Evolutionary conservation across 1,140 invertebrate genomes (phyloP).

Genomic region (Brachionus sp.): DNA sequence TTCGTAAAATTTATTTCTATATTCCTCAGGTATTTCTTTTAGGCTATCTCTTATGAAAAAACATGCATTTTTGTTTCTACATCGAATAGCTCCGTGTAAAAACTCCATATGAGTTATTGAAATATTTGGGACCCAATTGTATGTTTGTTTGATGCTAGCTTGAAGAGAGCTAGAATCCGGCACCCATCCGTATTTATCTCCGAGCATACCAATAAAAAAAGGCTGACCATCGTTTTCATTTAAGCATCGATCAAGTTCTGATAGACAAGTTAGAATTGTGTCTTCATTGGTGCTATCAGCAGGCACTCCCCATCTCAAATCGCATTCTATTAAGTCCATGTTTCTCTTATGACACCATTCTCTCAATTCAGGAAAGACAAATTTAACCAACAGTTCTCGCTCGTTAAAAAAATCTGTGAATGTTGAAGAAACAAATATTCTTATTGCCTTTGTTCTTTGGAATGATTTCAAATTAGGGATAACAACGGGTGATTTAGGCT

Average conservation of each 20-base stretch:
- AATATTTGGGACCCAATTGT: constrained; percentile 53
- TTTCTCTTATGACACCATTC: constrained; percentile 55
- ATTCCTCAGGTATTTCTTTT: constrained; percentile 50
- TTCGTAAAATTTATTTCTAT: constrained; percentile 51
- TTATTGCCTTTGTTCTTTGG: constrained; percentile 1
- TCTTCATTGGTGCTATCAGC: constrained; percentile 52
- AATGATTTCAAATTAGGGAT: background rate
- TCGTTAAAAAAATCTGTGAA: constrained; percentile 59
- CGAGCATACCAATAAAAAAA: constrained; percentile 55
- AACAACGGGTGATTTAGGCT: background rate
- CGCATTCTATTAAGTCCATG: constrained; percentile 55
- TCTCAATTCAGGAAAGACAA: constrained; percentile 58
- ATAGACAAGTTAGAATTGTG: constrained; percentile 54
- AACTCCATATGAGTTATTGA: constrained; percentile 60
- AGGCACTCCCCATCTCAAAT: constrained; percentile 58
- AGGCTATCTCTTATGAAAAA: constrained; percentile 53
- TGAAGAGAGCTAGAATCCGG: background rate
- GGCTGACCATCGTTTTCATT: constrained; percentile 52
- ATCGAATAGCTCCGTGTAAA: constrained; percentile 54
- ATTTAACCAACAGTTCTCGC: constrained; percentile 58
- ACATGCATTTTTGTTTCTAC: constrained; percentile 53
- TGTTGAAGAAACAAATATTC: constrained; percentile 59
- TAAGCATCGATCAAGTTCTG: constrained; percentile 55
- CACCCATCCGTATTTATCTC: constrained; percentile 50
- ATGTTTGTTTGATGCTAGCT: constrained; percentile 41